Evolutionary conservation across 2,797 vertebrate genomes (phyloP), one percentile per base, ranked within the genome.

Genomic region (Intellagama lesueurii): DNA sequence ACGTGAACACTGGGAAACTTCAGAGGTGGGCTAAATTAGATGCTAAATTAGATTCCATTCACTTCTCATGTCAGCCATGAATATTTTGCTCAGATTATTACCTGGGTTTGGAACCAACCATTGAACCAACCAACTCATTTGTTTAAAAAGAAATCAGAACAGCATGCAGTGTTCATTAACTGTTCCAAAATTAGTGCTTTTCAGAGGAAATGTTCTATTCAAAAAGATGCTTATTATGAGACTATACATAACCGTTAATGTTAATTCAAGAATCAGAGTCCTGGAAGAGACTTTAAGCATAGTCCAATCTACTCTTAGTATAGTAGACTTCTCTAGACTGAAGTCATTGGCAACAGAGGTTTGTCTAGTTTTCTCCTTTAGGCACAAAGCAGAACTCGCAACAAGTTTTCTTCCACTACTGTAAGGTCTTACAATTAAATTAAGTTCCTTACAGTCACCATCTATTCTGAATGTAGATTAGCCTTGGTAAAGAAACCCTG

Each of bases 231-330:
- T 91, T 40, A 24, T 44, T 77, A 66, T 87, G 81, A 91, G 32
- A 1, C 26, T 93, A 93, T 85, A 75, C 88, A 90, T 14, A 83
- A 83, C 85, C 69, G 35, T 81, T 86, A 89, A 72, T 19, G n/a
- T 11, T 47, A 56, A 40, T 40, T 40, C 40, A 40, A 40, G 40
- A 40, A 40, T 40, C 40, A 40, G 40, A 40, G 7, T 40, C 52
- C 52, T n/a, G n/a, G 40, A 22, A 78, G 44, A 60, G 40, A 26
- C 28, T 6, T 66, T 26, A 68, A 22, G 75, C 44, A 32, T 30
- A 7, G 1, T n/a, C 40, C 68, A 47, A 24, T 68, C 16, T 60
- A 66, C 19, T 52, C 17, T 79, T 78, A 11, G 22, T 30, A 47
- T 66, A 47, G 16, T 40, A 56, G 24, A 22, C 3, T 14, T 44